phyloP scores from a whole-genome alignment of 2,797 vertebrate species.

The Ctenosaura bakeri region DNA sequence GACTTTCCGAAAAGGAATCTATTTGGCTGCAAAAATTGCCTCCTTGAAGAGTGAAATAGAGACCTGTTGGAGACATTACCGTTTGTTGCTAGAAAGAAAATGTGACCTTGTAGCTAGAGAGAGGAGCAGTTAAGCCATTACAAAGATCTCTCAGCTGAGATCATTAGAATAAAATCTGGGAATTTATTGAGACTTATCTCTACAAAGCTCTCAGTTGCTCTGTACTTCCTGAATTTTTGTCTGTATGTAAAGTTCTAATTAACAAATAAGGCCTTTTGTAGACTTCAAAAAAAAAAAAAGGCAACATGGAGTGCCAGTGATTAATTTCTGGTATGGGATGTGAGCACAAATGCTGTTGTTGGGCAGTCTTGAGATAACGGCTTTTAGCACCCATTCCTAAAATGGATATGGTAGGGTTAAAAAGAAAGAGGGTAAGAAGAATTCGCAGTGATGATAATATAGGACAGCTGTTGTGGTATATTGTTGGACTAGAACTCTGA shows the following conservation, averaged over 20 bases:
- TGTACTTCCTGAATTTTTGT: background rate
- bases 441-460: background rate
- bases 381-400: background rate
- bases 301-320: background rate
- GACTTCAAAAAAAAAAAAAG: too few relatives aligned
- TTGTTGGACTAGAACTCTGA: too few relatives aligned
- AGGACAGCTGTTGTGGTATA: background rate
- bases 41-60: slow-evolving; percentile 69
- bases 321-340: background rate
- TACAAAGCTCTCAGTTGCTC: background rate
- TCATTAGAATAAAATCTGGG: background rate
- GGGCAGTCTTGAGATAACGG: background rate
- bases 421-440: background rate
- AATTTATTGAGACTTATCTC: background rate
- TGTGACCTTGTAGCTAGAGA: slow-evolving; percentile 35
- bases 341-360: background rate
- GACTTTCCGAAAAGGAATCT: slow-evolving; percentile 74
- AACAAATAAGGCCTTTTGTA: slow-evolving; percentile 23
- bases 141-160: background rate
- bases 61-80: slow-evolving; percentile 50
- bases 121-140: background rate
- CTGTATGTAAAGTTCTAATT: background rate
- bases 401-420: background rate
- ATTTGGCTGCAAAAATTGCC: slow-evolving; percentile 74
- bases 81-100: slow-evolving; percentile 56